These are phyloP conservation scores for Drosophila bunnanda DNA, from an alignment of 2,888 invertebrate genomes.

Conservation along the genomic window DNA sequence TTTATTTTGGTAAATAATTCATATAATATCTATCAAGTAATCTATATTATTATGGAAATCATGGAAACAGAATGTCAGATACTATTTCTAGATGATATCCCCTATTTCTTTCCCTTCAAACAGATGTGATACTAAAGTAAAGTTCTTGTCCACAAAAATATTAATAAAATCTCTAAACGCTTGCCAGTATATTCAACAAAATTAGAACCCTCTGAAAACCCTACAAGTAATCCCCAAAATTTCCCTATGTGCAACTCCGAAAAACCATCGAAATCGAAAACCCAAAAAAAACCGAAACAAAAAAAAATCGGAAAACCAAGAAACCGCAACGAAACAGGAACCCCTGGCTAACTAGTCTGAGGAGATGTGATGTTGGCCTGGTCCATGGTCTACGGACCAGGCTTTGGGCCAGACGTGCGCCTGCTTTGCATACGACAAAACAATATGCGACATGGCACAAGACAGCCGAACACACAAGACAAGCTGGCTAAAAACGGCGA, in stretches of 20 bases:
- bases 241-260: slow-evolving; percentile 11
- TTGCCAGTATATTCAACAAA: no score
- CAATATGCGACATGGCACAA: slow-evolving; percentile 48
- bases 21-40: no score
- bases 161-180: no score
- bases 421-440: slow-evolving; percentile 75
- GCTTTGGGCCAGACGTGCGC: slow-evolving; percentile 39
- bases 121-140: no score
- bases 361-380: slow-evolving; percentile 20
- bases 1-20: no score
- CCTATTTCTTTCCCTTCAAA: no score
- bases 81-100: no score
- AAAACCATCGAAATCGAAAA: slow-evolving; percentile 45
- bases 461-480: slow-evolving; percentile 65
- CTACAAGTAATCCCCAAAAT: neutral
- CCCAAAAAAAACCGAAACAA: slow-evolving; percentile 25
- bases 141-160: no score
- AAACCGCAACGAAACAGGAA: slow-evolving; percentile 67
- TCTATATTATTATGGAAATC: no score
- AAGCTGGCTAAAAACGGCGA: slow-evolving; percentile 76
- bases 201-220: no score
- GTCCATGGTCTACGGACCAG: slow-evolving; percentile 34
- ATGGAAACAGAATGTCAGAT: no score
- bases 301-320: slow-evolving; percentile 38
- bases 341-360: slow-evolving; percentile 62